These are phyloP conservation scores for Lagopus muta DNA, from an alignment of 2,113 vertebrate genomes.

Conservation along the genomic window DNA sequence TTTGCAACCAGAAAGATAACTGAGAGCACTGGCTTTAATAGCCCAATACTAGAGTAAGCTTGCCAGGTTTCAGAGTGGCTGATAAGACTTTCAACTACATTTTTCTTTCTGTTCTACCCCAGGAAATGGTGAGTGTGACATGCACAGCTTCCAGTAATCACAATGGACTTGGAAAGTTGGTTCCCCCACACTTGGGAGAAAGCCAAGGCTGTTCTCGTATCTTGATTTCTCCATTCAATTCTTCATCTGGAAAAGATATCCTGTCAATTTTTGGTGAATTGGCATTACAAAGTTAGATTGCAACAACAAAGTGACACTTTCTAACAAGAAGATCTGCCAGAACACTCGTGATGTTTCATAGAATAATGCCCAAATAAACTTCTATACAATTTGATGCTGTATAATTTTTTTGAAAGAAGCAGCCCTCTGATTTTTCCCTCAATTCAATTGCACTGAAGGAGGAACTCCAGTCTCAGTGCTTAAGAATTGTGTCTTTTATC, in stretches of 20 bases:
- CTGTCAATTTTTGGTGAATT: slow-evolving; percentile 56
- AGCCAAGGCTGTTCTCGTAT: slow-evolving; percentile 34
- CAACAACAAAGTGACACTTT: slow-evolving; percentile 33
- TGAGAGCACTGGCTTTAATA: background rate
- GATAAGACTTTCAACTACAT: slow-evolving; percentile 25
- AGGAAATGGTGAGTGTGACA: background rate
- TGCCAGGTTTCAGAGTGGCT: background rate
- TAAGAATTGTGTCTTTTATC: background rate
- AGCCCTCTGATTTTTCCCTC: background rate
- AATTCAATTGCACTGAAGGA: background rate
- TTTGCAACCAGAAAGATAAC: slow-evolving; percentile 25
- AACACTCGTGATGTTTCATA: background rate
- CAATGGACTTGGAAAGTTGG: slow-evolving; percentile 8
- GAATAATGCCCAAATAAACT: background rate
- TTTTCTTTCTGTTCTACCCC: background rate
- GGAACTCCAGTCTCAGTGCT: background rate
- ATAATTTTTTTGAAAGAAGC: background rate
- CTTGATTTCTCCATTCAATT: background rate
- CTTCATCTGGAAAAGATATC: slow-evolving; percentile 36
- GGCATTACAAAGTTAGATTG: slow-evolving; percentile 24
- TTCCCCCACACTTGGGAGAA: slow-evolving; percentile 41
- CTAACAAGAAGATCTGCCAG: background rate
- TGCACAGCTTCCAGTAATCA: background rate
- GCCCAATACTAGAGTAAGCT: background rate
- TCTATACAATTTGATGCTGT: background rate